A percentile compares a stretch with the other conserved stretches of the same genome.
phyloP scores from a whole-genome alignment of 2,888 invertebrate genomes.

The Seira sanloemensis region DNA sequence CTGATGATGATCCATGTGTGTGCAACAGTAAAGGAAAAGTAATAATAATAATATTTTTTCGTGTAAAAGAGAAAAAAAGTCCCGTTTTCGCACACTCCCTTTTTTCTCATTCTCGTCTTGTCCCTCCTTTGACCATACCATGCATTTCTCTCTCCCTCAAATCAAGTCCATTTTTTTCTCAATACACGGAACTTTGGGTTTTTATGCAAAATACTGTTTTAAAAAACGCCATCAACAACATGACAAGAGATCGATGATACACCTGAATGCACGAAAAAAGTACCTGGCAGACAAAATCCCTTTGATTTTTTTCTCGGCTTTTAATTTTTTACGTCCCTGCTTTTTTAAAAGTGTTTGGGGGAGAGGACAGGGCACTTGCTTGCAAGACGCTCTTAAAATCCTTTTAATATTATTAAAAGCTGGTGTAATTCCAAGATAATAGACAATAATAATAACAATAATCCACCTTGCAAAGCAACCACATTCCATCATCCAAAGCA shows the following conservation, averaged over 20 bases:
- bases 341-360: conserved; percentile 39
- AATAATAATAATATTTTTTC: background rate
- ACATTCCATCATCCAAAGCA: too few species aligned
- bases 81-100: background rate
- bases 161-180: background rate
- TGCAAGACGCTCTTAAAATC: background rate
- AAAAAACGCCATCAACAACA: too few species aligned
- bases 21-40: background rate
- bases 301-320: background rate
- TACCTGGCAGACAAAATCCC: background rate
- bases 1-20: background rate
- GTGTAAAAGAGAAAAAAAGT: conserved; percentile 3
- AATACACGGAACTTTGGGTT: too few species aligned
- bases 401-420: background rate
- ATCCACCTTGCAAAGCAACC: too few species aligned
- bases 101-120: background rate
- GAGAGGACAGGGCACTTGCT: conserved; percentile 48
- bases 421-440: background rate
- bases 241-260: conserved; percentile 3
- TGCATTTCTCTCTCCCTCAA: background rate
- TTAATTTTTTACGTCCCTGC: conserved; percentile 13
- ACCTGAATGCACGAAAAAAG: background rate
- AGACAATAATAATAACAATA: background rate
- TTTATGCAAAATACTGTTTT: conserved; percentile 22
- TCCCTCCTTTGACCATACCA: background rate